A percentile compares a stretch with the other conserved stretches of the same genome.
These are phyloP conservation scores for Pungitius pungitius DNA, from an alignment of 2,113 vertebrate species.

Conservation along the genomic window DNA sequence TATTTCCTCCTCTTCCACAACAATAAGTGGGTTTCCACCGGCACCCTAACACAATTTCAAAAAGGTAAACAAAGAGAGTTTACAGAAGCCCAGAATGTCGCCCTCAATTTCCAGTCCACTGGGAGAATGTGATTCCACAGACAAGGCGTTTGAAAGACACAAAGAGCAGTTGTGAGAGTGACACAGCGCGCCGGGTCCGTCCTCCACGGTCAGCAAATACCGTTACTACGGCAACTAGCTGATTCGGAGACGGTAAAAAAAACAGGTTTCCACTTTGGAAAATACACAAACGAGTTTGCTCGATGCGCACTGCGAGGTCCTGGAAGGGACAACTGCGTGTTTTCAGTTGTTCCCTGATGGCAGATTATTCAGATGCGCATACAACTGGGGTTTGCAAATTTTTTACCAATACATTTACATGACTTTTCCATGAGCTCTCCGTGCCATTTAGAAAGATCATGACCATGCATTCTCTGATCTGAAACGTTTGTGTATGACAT, in stretches of 20 bases:
- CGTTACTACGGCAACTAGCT: constrained; percentile 17
- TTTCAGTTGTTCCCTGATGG: constrained; percentile 24
- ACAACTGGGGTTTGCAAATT: not conserved
- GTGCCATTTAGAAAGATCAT: not conserved
- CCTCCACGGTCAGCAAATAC: constrained; percentile 13
- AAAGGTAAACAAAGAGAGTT: constrained; percentile 47
- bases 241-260: constrained; percentile 56
- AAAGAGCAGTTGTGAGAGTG: constrained; percentile 13
- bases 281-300: constrained; percentile 20
- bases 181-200: constrained; percentile 7
- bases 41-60: constrained; percentile 36
- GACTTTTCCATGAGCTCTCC: not conserved
- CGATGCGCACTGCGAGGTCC: constrained; percentile 30
- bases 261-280: constrained; percentile 18
- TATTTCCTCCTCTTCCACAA: constrained; percentile 16
- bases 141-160: constrained; percentile 41
- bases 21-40: constrained; percentile 21
- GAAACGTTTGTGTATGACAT: not conserved
- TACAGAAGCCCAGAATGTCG: constrained; percentile 40
- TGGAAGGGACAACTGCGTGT: constrained; percentile 27
- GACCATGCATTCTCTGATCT: not conserved
- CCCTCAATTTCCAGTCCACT: constrained; percentile 17
- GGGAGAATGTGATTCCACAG: constrained; percentile 7
- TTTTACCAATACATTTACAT: not conserved
- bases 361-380: constrained; percentile 21